Evolutionary conservation across 2,797 vertebrate genomes (phyloP).

Genomic region (Chlorospingus semifuscus): DNA sequence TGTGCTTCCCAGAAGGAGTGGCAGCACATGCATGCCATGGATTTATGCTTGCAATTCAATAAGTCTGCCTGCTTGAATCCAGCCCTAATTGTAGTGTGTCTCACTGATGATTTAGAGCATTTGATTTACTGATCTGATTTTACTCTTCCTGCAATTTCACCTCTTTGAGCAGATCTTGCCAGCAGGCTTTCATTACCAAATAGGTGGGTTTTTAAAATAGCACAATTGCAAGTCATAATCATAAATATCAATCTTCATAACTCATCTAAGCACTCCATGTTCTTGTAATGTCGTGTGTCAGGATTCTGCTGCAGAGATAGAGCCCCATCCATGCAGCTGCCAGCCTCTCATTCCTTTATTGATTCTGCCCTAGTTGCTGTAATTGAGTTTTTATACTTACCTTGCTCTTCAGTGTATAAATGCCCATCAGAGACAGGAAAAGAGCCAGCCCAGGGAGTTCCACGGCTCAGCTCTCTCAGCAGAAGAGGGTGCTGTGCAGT

Average conservation of each 20-base stretch:
- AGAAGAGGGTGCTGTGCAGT: constrained; percentile 51
- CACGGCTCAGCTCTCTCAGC: neutral
- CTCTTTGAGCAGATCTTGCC: constrained; percentile 46
- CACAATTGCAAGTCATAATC: constrained; percentile 49
- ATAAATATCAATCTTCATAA: constrained; percentile 58
- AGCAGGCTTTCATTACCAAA: constrained; percentile 65
- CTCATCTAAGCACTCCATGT: constrained; percentile 25
- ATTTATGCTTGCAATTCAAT: constrained; percentile 28
- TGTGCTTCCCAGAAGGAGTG: constrained; percentile 17
- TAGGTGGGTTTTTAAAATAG: constrained; percentile 48
- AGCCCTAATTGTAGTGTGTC: constrained; percentile 41
- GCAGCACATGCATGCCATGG: neutral
- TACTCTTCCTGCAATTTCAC: constrained; percentile 60
- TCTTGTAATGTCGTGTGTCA: constrained; percentile 14
- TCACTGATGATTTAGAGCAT: constrained; percentile 32
- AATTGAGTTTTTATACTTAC: constrained; percentile 55
- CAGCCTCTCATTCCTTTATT: constrained; percentile 40
- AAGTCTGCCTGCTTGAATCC: constrained; percentile 21
- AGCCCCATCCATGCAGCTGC: neutral
- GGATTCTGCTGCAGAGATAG: neutral
- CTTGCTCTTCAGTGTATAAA: constrained; percentile 38
- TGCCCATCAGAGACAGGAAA: constrained; percentile 5
- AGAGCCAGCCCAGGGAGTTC: constrained; percentile 1
- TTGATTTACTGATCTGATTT: constrained; percentile 60
- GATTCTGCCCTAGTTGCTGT: constrained; percentile 33